Evolutionary conservation across 2,113 vertebrate genomes (phyloP), one percentile per base, ranked within the genome.

Genomic region (Bettongia penicillata): DNA sequence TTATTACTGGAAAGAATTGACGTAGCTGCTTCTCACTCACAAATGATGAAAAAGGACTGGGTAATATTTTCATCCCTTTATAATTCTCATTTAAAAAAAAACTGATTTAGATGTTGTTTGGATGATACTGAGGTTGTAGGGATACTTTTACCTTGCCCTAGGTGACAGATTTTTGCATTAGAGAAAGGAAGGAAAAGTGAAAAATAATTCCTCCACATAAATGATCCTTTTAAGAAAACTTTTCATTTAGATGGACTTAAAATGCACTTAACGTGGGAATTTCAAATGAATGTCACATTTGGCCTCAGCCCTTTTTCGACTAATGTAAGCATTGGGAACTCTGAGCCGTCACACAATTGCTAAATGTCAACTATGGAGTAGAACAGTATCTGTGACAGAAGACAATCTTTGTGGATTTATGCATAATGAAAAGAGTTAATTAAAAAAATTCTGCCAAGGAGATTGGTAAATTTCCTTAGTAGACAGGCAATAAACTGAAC

Each of bases 401-500:
- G 90, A 92, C 93, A 94, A 55, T 93, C 91, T 94, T 95, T 16
- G 0, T 68, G 90, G 93, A 95, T 48, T 94, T 92, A 93, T 93
- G 53, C 53, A 93, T 93, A 96, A 96, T 95, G 53, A 94, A 97
- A 95, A 28, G 23, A 51, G 24, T 92, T 93, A 50, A 93, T 49
- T 43, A 52, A 92, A 91, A 91, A 90, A 92, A 84, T 95, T 53
- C 53, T 91, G 91, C 95, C 19, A 84, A 92, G 92, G 53, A 98
- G 31, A 91, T 25, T 91, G 90, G 68, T 1, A 95, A 96, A 92
- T 96, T 97, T 94, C 96, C 90, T 95, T 96, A 95, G 97, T 96
- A 96, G 97, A 95, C 95, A 93, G 91, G 97, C 94, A 94, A 97
- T 91, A 96, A 84, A 93, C 92, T 96, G 91, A 96, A 90, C 51